phyloP scores from a whole-genome alignment of 2,113 vertebrate species.

The Meles meles region DNA sequence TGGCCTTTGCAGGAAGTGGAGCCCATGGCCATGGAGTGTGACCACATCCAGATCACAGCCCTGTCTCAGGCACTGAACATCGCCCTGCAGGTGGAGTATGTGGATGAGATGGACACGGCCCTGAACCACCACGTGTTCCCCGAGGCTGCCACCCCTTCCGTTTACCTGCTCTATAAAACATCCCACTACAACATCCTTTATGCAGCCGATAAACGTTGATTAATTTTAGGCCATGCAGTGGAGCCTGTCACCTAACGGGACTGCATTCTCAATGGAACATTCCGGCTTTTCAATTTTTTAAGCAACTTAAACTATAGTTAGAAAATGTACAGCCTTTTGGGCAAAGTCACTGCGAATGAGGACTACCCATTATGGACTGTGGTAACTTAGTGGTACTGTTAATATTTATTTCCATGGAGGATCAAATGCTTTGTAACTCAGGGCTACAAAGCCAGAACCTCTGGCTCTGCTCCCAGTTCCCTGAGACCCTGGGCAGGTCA shows the following conservation, averaged over 20 bases:
- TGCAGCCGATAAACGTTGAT: slow-evolving; percentile 61
- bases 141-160: slow-evolving; percentile 78
- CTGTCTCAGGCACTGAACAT: slow-evolving; percentile 84
- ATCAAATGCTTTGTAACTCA: background rate
- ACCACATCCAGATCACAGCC: slow-evolving; percentile 87
- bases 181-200: slow-evolving; percentile 87
- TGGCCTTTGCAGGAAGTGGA: slow-evolving; percentile 83
- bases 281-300: slow-evolving; percentile 49
- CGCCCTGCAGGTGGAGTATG: slow-evolving; percentile 82
- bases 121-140: slow-evolving; percentile 85
- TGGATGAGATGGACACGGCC: slow-evolving; percentile 77
- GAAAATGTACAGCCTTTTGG: slow-evolving; percentile 20
- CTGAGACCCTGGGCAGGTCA: background rate
- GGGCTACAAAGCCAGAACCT: background rate
- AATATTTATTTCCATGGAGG: slow-evolving; percentile 54
- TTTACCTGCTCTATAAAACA: slow-evolving; percentile 84
- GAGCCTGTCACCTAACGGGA: slow-evolving; percentile 64
- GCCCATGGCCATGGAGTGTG: slow-evolving; percentile 84
- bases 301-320: slow-evolving; percentile 51
- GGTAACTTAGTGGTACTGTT: background rate
- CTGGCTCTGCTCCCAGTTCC: background rate
- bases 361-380: background rate
- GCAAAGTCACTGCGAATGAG: slow-evolving; percentile 16
- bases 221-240: slow-evolving; percentile 44
- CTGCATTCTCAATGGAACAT: slow-evolving; percentile 64